Conservation (phyloP, 2,113 vertebrate species). For the Proterorhinus semilunaris region DNA sequence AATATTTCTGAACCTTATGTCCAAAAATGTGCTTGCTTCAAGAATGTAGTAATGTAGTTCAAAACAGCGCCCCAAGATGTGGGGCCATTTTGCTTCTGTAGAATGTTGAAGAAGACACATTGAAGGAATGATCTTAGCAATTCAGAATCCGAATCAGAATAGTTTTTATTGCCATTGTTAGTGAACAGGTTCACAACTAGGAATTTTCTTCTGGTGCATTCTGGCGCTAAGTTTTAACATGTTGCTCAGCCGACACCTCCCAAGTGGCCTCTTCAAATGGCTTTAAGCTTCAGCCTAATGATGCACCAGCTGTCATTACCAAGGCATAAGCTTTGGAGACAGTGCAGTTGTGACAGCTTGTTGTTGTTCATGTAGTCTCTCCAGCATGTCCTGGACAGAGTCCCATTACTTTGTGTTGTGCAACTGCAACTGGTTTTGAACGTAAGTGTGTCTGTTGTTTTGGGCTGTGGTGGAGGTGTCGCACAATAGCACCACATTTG, state of each 20-base stretch:
- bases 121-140: constrained; percentile 4
- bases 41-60: neutral
- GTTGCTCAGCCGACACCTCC: neutral
- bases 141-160: neutral
- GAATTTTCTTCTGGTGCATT: too few species aligned
- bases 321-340: neutral
- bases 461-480: constrained; percentile 42
- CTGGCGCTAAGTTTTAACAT: neutral
- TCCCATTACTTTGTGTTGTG: constrained; percentile 44
- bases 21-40: neutral
- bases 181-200: too few species aligned
- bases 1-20: neutral
- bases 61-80: neutral
- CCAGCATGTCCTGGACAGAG: constrained; percentile 15
- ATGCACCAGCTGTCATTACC: neutral
- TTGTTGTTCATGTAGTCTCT: constrained; percentile 7
- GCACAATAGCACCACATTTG: constrained; percentile 26
- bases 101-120: neutral
- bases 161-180: too few species aligned
- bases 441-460: constrained; percentile 30
- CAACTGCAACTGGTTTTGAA: constrained; percentile 29
- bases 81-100: neutral
- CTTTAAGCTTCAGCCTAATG: neutral
- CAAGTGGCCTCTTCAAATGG: constrained; percentile 13
- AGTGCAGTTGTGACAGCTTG: neutral